Evolutionary conservation across 2,797 vertebrate genomes (phyloP), one percentile per base, ranked within the genome.

Genomic region (Oreortyx pictus): DNA sequence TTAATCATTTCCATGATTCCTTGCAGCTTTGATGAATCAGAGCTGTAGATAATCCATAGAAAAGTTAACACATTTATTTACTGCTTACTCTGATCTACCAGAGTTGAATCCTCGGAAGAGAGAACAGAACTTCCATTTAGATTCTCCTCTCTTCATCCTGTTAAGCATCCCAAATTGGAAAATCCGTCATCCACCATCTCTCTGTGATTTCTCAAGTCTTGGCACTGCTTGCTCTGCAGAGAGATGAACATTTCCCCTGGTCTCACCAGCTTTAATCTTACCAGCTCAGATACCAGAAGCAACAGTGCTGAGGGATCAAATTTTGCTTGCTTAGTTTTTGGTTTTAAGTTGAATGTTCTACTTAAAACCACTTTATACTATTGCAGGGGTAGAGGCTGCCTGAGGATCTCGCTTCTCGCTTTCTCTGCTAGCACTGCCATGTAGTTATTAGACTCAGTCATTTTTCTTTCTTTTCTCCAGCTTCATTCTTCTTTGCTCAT

Each of bases 101-200:
- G 74, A 62, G 64, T n/a, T 0, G 3, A 22, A 14, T 64, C 50
- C 54, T 22, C 62, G 50, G 57, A 46, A 49, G 49, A 77, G 20
- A 71, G 88, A 75, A 88, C 62, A 92, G 82, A 79, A 14, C 52
- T 52, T 33, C 41, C 62, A 6, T 66, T 78, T 47, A 92, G 66
- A 12, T n/a, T 24, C 39, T 33, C 46, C 60, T 39, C 19, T 33
- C 52, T 61, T 39, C 25, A 19, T 43, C 17, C 50, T 25, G 7
- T 20, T 8, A 54, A 74, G 14, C 44, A 33, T 44, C 25, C 57
- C 46, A 52, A 70, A 50, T 0, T 27, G 31, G 29, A 65, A 12
- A 49, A 23, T 31, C 49, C 35, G n/a, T 29, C 50, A 14, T 39
- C 23, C 56, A 33, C 59, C 23, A 5, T 17, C 35, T 20, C 70